Percentiles rank a stretch among this genome's conserved stretches.
These are phyloP conservation scores for Australoheros scitulus DNA, from an alignment of 2,113 vertebrate species.

Conservation along the genomic window DNA sequence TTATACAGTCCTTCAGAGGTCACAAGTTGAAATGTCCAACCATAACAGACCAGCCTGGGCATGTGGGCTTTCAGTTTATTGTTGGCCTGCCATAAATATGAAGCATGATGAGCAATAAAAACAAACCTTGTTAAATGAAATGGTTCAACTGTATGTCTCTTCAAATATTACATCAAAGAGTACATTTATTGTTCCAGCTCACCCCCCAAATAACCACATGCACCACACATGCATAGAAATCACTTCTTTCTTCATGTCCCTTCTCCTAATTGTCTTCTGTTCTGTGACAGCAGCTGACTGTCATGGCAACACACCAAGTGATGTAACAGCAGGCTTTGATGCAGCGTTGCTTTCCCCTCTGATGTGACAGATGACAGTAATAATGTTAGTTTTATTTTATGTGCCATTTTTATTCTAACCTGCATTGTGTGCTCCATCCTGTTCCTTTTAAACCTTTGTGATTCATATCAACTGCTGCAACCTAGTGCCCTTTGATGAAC, in stretches of 20 bases:
- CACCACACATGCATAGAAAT: slow-evolving; percentile 13
- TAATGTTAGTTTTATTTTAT: slow-evolving; percentile 6
- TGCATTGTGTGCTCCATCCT: not conserved
- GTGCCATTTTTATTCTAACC: not conserved
- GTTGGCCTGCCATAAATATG: not conserved
- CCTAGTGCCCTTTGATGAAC: not conserved
- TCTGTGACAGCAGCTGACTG: slow-evolving; percentile 14
- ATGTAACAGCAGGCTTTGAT: slow-evolving; percentile 24
- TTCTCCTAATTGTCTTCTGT: slow-evolving; percentile 14
- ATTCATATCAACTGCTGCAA: not conserved
- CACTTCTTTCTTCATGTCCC: not conserved
- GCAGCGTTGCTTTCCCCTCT: not conserved
- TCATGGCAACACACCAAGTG: slow-evolving; percentile 52
- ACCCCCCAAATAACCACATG: not conserved
- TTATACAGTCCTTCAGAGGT: too few species aligned
- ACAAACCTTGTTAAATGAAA: not conserved
- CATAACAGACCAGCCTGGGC: accelerated
- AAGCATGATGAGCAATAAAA: not conserved
- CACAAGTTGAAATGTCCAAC: not conserved
- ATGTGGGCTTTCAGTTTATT: not conserved
- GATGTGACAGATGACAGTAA: slow-evolving; percentile 15
- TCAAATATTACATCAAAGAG: not conserved
- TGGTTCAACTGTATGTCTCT: not conserved
- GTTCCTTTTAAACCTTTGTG: slow-evolving; percentile 16
- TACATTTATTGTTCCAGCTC: not conserved